A percentile compares a stretch with the other conserved stretches of the same genome.
phyloP scores from a whole-genome alignment of 92 coral and sea anemone species.

The Phenganax stokvisi region DNA sequence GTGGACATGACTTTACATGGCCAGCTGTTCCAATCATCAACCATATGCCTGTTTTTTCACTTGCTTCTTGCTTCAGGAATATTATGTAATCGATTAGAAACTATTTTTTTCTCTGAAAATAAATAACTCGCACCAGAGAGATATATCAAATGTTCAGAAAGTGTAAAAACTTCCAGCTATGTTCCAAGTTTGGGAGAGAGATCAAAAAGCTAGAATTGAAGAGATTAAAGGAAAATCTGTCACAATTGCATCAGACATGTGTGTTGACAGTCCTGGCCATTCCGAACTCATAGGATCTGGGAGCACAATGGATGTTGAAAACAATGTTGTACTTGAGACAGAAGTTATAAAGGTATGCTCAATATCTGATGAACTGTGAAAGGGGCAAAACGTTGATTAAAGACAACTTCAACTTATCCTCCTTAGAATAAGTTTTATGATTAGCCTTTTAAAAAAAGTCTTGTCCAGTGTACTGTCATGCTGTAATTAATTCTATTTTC shows the following conservation, averaged over 20 bases:
- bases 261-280: constrained; percentile 55
- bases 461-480: neutral
- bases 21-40: constrained; percentile 41
- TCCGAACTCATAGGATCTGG: constrained; percentile 35
- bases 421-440: neutral
- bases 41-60: constrained; percentile 46
- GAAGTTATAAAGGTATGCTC: neutral
- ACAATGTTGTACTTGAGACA: constrained; percentile 41
- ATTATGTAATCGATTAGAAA: constrained; percentile 38
- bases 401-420: too few species aligned
- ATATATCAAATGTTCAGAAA: constrained; percentile 33
- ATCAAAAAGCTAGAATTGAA: constrained; percentile 30
- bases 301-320: constrained; percentile 37
- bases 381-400: too few species aligned
- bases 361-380: too few species aligned
- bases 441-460: neutral
- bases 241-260: constrained; percentile 44
- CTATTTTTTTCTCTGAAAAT: constrained; percentile 43
- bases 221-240: constrained; percentile 40
- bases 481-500: constrained; percentile 9
- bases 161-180: constrained; percentile 43
- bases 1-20: constrained; percentile 45
- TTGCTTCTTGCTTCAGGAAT: constrained; percentile 45
- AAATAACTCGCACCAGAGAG: constrained; percentile 31
- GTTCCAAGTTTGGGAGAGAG: constrained; percentile 42